A percentile compares a stretch with the other conserved stretches of the same genome.
These are phyloP conservation scores for Fratercula arctica DNA, from an alignment of 2,797 vertebrate species.

Conservation along the genomic window DNA sequence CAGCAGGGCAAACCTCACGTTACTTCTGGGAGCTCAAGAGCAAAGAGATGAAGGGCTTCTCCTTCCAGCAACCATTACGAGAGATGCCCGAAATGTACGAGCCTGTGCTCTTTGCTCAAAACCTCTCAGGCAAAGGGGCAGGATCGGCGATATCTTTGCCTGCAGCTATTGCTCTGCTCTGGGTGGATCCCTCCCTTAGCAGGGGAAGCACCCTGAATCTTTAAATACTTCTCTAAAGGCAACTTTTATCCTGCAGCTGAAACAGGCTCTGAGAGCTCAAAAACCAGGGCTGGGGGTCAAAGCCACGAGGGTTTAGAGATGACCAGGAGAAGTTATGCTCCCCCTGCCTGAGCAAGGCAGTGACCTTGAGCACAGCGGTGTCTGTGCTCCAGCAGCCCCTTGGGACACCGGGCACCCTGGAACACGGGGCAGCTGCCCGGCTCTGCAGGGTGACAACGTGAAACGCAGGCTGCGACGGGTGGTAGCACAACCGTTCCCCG, in stretches of 20 bases:
- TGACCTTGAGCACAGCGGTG: fast-evolving
- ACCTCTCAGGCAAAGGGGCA: fast-evolving
- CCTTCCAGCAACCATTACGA: neutral
- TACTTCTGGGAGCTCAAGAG: neutral
- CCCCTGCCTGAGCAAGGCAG: neutral
- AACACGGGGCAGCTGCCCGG: fast-evolving
- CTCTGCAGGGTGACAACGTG: neutral
- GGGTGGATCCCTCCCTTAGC: neutral
- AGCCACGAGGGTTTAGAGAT: neutral
- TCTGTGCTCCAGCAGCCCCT: neutral
- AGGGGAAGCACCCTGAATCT: neutral
- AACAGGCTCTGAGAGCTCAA: neutral
- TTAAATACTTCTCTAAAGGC: neutral
- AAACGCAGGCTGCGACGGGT: fast-evolving
- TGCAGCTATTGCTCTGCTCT: neutral
- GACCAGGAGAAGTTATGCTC: fast-evolving
- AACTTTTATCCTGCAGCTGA: neutral
- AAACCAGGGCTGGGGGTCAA: neutral
- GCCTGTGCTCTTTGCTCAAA: fast-evolving
- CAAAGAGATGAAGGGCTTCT: neutral
- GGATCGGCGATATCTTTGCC: neutral
- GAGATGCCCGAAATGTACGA: neutral
- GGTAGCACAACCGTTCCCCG: fast-evolving
- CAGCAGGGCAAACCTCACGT: neutral
- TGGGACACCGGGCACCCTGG: neutral